Evolutionary conservation across 2,797 vertebrate species (phyloP).

Genomic region (Heterohyrax brucei): DNA sequence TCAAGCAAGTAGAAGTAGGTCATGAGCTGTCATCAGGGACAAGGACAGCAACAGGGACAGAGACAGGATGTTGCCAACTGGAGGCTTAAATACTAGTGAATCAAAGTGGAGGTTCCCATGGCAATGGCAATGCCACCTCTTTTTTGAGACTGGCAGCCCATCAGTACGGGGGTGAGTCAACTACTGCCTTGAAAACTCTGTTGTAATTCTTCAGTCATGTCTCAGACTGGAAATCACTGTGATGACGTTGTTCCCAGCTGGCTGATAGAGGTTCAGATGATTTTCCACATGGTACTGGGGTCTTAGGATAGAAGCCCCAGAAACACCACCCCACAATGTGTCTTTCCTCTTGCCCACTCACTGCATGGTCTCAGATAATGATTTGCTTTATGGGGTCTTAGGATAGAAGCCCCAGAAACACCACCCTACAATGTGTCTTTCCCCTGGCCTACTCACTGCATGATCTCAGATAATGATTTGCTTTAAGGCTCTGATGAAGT

Average conservation of each 20-base stretch:
- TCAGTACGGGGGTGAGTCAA: not conserved
- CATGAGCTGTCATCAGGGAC: slow-evolving; percentile 52
- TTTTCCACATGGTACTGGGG: not conserved
- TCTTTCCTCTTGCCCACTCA: not conserved
- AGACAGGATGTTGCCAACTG: slow-evolving; percentile 69
- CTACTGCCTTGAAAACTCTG: slow-evolving; percentile 58
- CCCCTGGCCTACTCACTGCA: not conserved
- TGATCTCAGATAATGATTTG: not conserved
- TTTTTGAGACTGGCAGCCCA: slow-evolving; percentile 63
- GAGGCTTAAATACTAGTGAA: slow-evolving; percentile 58
- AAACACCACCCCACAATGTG: not conserved
- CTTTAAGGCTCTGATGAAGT: not conserved
- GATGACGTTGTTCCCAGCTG: no score
- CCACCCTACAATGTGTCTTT: not conserved
- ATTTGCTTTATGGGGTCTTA: not conserved
- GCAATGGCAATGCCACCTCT: slow-evolving; percentile 51
- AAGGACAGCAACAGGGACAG: slow-evolving; percentile 9
- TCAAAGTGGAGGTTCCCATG: slow-evolving; percentile 77
- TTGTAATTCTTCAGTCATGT: slow-evolving; percentile 4
- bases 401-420: not conserved
- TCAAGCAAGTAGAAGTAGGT: slow-evolving; percentile 62
- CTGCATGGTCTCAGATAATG: not conserved
- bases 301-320: not conserved
- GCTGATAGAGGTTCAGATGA: not conserved
- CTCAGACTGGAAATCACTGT: not conserved